Conservation (phyloP, 2,888 invertebrate genomes). For the Chorisops tibialis region DNA sequence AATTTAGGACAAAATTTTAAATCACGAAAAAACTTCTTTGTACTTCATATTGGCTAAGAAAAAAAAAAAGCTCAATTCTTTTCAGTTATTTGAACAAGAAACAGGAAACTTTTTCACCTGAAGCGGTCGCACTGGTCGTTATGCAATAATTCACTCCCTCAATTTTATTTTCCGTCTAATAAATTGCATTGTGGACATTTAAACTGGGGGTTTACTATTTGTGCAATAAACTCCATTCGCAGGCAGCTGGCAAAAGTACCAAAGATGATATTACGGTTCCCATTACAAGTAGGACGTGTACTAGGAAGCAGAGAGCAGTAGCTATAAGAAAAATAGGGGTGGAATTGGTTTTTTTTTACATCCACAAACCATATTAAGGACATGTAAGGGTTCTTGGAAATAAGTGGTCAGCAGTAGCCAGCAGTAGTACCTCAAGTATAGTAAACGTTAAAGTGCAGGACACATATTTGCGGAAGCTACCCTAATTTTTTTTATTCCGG, state of each 20-base stretch:
- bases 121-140: not conserved
- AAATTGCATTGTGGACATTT: slow-evolving; percentile 21
- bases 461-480: slow-evolving; percentile 23
- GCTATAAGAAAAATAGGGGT: not conserved
- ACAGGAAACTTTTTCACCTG: too few relatives aligned
- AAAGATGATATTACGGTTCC: slow-evolving; percentile 16
- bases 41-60: too few relatives aligned
- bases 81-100: too few relatives aligned
- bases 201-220: slow-evolving; percentile 16
- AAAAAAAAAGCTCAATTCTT: too few relatives aligned
- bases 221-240: slow-evolving; percentile 15
- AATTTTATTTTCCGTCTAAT: slow-evolving; percentile 16
- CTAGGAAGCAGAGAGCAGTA: not conserved
- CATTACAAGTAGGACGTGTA: slow-evolving; percentile 6
- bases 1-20: too few relatives aligned
- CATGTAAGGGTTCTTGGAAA: slow-evolving; percentile 13
- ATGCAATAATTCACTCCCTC: slow-evolving; percentile 19
- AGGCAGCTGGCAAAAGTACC: slow-evolving; percentile 23
- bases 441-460: slow-evolving; percentile 4
- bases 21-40: too few relatives aligned
- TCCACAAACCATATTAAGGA: slow-evolving; percentile 7
- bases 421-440: not conserved
- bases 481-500: slow-evolving; percentile 21
- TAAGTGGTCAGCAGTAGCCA: slow-evolving; percentile 10
- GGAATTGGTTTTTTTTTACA: slow-evolving; percentile 6